phyloP scores from a whole-genome alignment of 2,113 vertebrate species.

The Dromiciops gliroides region DNA sequence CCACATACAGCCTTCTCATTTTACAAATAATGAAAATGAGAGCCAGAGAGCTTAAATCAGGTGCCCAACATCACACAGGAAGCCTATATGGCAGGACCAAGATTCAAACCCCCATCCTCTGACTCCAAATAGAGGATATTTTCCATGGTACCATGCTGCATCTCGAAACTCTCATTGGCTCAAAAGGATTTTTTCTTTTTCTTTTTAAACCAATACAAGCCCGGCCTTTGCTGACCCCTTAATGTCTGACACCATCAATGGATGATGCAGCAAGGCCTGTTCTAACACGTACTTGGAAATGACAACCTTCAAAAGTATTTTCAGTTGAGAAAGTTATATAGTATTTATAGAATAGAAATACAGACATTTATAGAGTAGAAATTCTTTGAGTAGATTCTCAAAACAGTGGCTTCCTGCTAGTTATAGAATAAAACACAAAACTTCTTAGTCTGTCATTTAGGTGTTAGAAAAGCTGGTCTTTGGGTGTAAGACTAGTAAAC shows the following conservation, averaged over 20 bases:
- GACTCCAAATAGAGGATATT: background rate
- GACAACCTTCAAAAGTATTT: background rate
- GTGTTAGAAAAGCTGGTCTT: background rate
- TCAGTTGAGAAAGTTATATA: background rate
- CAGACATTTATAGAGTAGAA: background rate
- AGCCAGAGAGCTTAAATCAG: background rate
- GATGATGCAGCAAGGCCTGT: background rate
- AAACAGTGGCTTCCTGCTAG: background rate
- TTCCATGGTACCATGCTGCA: background rate
- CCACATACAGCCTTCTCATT: background rate
- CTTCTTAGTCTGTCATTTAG: background rate
- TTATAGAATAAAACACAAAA: background rate
- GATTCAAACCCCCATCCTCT: background rate
- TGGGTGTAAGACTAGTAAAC: background rate
- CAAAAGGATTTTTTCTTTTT: background rate
- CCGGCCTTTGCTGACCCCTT: background rate
- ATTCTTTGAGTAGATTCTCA: background rate
- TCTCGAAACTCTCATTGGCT: background rate
- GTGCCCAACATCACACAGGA: background rate
- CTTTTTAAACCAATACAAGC: background rate
- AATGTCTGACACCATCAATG: background rate
- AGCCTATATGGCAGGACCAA: background rate
- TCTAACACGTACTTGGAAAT: background rate
- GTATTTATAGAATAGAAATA: background rate
- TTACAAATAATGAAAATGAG: background rate